Evolutionary conservation across 2,797 vertebrate genomes (phyloP).

Genomic region (Anabacerthia variegaticeps): DNA sequence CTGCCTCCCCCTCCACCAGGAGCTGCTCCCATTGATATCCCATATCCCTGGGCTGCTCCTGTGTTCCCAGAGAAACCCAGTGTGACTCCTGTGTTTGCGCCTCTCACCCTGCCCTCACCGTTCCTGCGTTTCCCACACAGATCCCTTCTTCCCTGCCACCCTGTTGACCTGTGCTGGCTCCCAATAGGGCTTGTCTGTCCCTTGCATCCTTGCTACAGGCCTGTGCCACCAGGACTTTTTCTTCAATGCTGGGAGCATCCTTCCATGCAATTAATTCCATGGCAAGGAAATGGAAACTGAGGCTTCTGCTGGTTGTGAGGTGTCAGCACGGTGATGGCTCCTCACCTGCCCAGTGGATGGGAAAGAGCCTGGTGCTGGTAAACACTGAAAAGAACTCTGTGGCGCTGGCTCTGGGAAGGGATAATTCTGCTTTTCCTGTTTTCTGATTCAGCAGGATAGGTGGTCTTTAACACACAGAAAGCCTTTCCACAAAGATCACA

Average conservation of each 20-base stretch:
- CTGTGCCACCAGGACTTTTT: neutral
- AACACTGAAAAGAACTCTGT: neutral
- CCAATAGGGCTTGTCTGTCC: rapidly evolving
- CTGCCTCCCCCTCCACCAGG: neutral
- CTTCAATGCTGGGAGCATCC: neutral
- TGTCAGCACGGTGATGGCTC: rapidly evolving
- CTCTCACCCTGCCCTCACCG: rapidly evolving
- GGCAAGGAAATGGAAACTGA: rapidly evolving
- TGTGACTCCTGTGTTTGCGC: rapidly evolving
- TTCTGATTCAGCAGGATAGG: neutral
- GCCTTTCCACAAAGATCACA: neutral
- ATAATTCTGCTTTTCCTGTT: neutral
- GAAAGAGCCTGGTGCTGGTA: neutral
- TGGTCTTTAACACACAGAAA: neutral
- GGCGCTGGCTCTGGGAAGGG: neutral
- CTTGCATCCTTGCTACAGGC: neutral
- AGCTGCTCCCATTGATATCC: rapidly evolving
- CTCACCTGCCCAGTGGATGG: rapidly evolving
- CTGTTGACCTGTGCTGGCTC: neutral
- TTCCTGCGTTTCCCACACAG: neutral
- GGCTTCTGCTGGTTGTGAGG: neutral
- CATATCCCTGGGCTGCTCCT: neutral
- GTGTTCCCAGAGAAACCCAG: neutral
- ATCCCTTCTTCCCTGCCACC: neutral
- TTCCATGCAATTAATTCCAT: rapidly evolving